phyloP scores from a whole-genome alignment of 2,888 invertebrate species.

The Bombylius discolor region DNA sequence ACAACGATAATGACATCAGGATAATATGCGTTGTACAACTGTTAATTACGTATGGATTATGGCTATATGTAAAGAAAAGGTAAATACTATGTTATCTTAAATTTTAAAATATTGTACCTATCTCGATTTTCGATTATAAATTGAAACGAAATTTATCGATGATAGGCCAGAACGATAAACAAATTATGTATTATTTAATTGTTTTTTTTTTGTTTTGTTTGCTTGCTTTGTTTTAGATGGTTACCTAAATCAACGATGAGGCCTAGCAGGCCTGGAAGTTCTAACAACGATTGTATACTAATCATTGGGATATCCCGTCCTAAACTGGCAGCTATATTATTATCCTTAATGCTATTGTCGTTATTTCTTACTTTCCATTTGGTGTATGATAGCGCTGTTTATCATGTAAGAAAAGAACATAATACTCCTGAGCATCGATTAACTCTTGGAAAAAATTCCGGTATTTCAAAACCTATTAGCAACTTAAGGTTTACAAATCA shows the following conservation, averaged over 20 bases:
- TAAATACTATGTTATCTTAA: no score
- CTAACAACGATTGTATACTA: constrained; percentile 60
- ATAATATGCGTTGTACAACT: no score
- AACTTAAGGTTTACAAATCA: constrained; percentile 38
- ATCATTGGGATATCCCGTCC: constrained; percentile 75
- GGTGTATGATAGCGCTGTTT: constrained; percentile 72
- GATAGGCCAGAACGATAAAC: no score
- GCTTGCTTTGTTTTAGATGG: no score
- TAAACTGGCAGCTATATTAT: constrained; percentile 63
- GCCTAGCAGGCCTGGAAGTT: constrained; percentile 69
- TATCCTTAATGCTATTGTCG: constrained; percentile 66
- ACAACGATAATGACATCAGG: no score
- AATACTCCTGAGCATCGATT: constrained; percentile 44
- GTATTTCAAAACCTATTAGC: constrained; percentile 29
- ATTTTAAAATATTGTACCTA: no score
- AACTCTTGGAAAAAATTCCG: constrained; percentile 26
- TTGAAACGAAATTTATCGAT: no score
- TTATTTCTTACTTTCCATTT: constrained; percentile 75
- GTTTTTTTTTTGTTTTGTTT: constrained; percentile 15
- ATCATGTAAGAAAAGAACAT: constrained; percentile 59
- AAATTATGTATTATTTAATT: neutral
- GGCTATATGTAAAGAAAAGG: no score
- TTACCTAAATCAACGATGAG: constrained; percentile 68
- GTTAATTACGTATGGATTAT: no score
- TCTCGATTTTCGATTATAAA: no score